Conservation (phyloP, 2,113 vertebrate species). For the Hippolais icterina region DNA sequence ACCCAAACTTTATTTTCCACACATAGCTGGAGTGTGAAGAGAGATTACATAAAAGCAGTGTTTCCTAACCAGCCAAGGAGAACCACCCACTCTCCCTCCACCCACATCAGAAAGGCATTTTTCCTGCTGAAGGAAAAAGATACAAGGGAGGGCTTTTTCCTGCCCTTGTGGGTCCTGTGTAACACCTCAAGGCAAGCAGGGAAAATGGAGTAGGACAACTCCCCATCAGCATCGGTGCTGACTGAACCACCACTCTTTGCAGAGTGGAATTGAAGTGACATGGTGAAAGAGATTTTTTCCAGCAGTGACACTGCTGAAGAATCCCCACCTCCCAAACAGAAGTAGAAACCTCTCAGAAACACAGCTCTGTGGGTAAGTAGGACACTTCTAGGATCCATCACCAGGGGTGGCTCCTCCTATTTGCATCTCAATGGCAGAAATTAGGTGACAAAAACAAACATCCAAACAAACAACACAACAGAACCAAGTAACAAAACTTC, state of each 20-base stretch:
- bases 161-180: neutral
- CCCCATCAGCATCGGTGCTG: neutral
- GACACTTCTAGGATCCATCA: neutral
- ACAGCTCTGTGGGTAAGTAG: neutral
- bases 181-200: neutral
- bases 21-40: neutral
- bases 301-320: neutral
- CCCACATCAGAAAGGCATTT: neutral
- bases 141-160: neutral
- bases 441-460: neutral
- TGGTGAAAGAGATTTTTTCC: neutral
- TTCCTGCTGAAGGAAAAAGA: neutral
- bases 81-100: constrained; percentile 28
- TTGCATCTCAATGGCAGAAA: neutral
- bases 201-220: neutral
- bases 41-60: constrained; percentile 24
- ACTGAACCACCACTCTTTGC: neutral
- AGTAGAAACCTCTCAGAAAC: neutral
- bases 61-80: constrained; percentile 21
- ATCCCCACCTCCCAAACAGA: neutral
- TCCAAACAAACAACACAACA: neutral
- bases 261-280: neutral
- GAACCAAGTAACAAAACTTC: neutral
- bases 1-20: constrained; percentile 43
- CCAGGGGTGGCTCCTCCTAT: neutral